These are phyloP conservation scores for Anolis sagrei DNA, from an alignment of 2,113 vertebrate species.

Conservation along the genomic window DNA sequence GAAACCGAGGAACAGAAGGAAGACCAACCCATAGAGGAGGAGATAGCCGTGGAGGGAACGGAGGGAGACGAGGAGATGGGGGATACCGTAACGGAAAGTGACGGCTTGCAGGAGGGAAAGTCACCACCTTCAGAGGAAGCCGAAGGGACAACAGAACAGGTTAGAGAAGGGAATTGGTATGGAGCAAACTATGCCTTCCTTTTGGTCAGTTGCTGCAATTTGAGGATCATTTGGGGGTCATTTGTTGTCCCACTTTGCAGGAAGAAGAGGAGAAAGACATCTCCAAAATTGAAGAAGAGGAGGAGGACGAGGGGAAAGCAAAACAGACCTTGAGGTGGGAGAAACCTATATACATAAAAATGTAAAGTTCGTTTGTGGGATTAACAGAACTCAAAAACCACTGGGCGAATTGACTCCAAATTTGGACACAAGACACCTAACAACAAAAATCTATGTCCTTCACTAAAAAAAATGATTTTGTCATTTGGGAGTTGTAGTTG, in stretches of 20 bases:
- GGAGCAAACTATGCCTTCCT: too few species aligned
- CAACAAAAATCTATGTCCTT: too few species aligned
- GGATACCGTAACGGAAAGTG: background rate
- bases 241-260: background rate
- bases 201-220: too few species aligned
- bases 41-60: background rate
- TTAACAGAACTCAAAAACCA: too few species aligned
- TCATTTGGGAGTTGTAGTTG: too few species aligned
- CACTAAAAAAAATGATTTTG: too few species aligned
- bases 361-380: too few species aligned
- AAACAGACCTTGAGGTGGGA: background rate
- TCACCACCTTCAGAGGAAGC: accelerated
- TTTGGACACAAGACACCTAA: too few species aligned
- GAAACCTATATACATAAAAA: too few species aligned
- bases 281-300: background rate
- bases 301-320: background rate
- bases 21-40: accelerated
- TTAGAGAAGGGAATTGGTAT: too few species aligned
- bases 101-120: background rate
- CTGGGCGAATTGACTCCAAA: too few species aligned
- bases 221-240: too few species aligned
- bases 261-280: background rate
- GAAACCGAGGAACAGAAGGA: accelerated
- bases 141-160: background rate
- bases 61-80: background rate